Evolutionary conservation across 2,888 invertebrate species (phyloP).

Genomic region (Caenorhabditis virilis): DNA sequence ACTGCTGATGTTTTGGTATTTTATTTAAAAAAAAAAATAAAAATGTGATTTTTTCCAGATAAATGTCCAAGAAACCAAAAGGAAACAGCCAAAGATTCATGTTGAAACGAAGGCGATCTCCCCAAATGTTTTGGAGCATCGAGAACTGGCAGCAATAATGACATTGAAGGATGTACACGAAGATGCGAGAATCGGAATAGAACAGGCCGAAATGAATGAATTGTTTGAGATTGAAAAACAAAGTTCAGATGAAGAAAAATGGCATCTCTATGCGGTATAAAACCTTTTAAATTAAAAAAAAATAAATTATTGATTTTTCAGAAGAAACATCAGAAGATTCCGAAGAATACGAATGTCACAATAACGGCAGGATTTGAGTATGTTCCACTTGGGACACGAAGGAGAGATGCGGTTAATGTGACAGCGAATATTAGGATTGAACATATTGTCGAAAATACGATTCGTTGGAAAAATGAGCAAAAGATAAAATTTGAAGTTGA

Average conservation of each 20-base stretch:
- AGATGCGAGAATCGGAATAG: constrained; percentile 24
- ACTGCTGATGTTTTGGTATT: constrained; percentile 38
- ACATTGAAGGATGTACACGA: constrained; percentile 20
- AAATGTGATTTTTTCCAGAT: constrained; percentile 27
- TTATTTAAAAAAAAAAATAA: background rate
- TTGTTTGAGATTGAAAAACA: constrained; percentile 37
- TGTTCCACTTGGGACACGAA: background rate
- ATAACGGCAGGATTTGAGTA: constrained; percentile 1
- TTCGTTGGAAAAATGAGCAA: constrained; percentile 5
- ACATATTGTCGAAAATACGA: constrained; percentile 6
- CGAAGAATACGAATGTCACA: constrained; percentile 19
- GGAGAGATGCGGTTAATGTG: background rate
- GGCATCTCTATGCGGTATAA: constrained; percentile 12
- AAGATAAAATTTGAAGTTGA: constrained; percentile 10
- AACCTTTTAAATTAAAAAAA: too few relatives aligned
- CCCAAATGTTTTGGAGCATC: constrained; percentile 2
- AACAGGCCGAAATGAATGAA: constrained; percentile 27
- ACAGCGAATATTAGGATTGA: constrained; percentile 21
- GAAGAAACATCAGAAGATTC: constrained; percentile 8
- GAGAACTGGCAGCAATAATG: constrained; percentile 35
- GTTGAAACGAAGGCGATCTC: constrained; percentile 29
- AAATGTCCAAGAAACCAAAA: constrained; percentile 33
- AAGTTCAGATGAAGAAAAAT: constrained; percentile 18
- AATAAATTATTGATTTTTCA: constrained; percentile 8
- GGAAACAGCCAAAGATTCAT: constrained; percentile 10